Evolutionary conservation across 1,140 invertebrate species (phyloP).

Genomic region (Bombyx mori): DNA sequence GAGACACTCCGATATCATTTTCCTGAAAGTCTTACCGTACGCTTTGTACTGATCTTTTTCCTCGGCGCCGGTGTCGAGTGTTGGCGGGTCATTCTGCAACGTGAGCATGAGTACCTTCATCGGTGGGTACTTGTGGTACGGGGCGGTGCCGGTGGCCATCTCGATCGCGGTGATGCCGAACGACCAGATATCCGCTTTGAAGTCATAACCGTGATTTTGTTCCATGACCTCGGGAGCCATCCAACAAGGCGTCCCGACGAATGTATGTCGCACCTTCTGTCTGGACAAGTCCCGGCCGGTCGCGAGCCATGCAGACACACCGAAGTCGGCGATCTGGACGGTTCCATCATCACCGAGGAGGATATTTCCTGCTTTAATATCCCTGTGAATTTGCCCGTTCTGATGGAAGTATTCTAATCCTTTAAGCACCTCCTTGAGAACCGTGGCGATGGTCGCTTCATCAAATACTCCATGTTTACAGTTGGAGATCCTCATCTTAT

Average conservation of each 20-base stretch:
- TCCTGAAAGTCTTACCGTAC: slow-evolving; percentile 97
- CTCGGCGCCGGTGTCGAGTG: slow-evolving; percentile 88
- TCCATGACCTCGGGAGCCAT: slow-evolving; percentile 99
- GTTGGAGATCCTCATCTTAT: slow-evolving; percentile 92
- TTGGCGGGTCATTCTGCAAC: slow-evolving; percentile 98
- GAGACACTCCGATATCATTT: slow-evolving; percentile 96
- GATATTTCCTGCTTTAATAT: slow-evolving; percentile 99
- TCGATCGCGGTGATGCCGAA: slow-evolving; percentile 99
- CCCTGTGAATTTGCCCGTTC: slow-evolving; percentile 99
- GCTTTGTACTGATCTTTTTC: slow-evolving; percentile 99
- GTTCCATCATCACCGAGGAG: slow-evolving; percentile 97
- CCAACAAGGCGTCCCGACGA: slow-evolving; percentile 99
- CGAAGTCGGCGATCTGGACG: slow-evolving; percentile 98
- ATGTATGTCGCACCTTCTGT: slow-evolving; percentile 96
- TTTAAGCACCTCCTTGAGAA: slow-evolving; percentile 97
- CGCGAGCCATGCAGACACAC: slow-evolving; percentile 94
- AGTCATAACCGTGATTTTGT: slow-evolving; percentile 99
- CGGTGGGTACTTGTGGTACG: slow-evolving; percentile 99
- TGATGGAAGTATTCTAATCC: slow-evolving; percentile 99
- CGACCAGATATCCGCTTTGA: slow-evolving; percentile 99
- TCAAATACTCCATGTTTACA: slow-evolving; percentile 99
- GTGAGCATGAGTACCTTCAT: slow-evolving; percentile 99
- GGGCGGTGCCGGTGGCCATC: slow-evolving; percentile 98
- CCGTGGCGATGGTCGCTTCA: slow-evolving; percentile 98
- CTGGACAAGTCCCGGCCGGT: slow-evolving; percentile 92